Evolutionary conservation across 2,113 vertebrate genomes (phyloP).

Genomic region (Syngnathoides biaculeatus): DNA sequence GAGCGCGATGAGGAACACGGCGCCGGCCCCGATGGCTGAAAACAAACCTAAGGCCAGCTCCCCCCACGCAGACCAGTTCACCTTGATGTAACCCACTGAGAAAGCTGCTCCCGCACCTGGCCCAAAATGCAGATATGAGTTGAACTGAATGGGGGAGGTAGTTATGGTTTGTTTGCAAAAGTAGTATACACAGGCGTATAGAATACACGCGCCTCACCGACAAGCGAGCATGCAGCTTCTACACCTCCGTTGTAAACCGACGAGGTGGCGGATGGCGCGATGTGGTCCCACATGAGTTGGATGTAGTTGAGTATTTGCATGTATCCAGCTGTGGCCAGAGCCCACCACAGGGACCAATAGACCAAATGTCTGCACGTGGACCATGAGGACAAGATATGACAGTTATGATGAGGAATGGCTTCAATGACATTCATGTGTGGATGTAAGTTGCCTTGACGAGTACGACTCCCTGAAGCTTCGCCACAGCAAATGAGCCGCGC

Average conservation of each 20-base stretch:
- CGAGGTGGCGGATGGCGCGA: conserved; percentile 66
- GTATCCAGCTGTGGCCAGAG: conserved; percentile 69
- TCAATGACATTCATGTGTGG: background rate
- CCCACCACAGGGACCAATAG: conserved; percentile 75
- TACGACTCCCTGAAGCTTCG: conserved; percentile 65
- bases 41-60: conserved; percentile 70
- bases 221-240: conserved; percentile 64
- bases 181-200: background rate
- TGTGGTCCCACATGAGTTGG: conserved; percentile 72
- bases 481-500: conserved; percentile 56
- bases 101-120: conserved; percentile 68
- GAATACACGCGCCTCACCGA: conserved; percentile 50
- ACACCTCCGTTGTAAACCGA: conserved; percentile 72
- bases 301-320: conserved; percentile 69
- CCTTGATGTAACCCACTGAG: conserved; percentile 57
- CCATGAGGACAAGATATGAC: conserved; percentile 15
- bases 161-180: background rate
- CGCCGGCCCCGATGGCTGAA: conserved; percentile 58
- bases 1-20: conserved; percentile 63
- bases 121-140: background rate
- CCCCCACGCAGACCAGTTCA: conserved; percentile 68
- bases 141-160: no score
- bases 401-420: background rate
- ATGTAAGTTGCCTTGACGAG: conserved; percentile 53
- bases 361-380: conserved; percentile 52